Percentiles rank a stretch among this genome's conserved stretches.
These are phyloP conservation scores for Madoqua kirkii DNA, from an alignment of 2,113 vertebrate species.

Conservation along the genomic window DNA sequence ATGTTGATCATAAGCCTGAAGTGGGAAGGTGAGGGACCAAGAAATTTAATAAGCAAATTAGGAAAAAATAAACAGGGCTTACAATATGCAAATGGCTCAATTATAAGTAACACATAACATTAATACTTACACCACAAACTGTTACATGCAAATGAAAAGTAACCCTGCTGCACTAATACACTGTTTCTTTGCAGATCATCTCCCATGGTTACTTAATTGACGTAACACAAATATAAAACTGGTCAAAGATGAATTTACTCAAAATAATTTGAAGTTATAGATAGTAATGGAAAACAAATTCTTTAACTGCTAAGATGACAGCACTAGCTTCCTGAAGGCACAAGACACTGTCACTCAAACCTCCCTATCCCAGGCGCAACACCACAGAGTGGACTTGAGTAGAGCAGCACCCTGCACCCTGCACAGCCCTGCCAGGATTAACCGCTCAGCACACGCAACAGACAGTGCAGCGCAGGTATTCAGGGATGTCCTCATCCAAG, in stretches of 20 bases:
- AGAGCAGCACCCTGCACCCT: background rate
- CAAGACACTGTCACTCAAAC: background rate
- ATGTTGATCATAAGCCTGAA: slow-evolving; percentile 97
- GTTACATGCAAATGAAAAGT: background rate
- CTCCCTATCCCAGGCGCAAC: background rate
- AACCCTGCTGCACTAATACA: background rate
- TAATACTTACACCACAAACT: background rate
- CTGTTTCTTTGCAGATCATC: background rate
- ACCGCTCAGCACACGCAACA: background rate
- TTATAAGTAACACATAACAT: background rate
- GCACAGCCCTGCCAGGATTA: background rate
- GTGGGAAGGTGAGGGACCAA: background rate
- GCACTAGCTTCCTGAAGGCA: background rate
- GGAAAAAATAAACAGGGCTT: background rate
- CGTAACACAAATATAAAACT: background rate
- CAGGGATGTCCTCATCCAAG: background rate
- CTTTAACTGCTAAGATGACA: background rate
- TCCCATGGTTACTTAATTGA: background rate
- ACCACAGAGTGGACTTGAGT: fast-evolving
- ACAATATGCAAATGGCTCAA: background rate
- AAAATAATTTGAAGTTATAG: background rate
- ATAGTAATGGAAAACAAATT: background rate
- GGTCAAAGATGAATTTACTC: background rate
- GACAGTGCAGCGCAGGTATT: background rate
- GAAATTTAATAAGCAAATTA: background rate